Conservation (phyloP, 1,140 invertebrate species). For the Magallana angulata region DNA sequence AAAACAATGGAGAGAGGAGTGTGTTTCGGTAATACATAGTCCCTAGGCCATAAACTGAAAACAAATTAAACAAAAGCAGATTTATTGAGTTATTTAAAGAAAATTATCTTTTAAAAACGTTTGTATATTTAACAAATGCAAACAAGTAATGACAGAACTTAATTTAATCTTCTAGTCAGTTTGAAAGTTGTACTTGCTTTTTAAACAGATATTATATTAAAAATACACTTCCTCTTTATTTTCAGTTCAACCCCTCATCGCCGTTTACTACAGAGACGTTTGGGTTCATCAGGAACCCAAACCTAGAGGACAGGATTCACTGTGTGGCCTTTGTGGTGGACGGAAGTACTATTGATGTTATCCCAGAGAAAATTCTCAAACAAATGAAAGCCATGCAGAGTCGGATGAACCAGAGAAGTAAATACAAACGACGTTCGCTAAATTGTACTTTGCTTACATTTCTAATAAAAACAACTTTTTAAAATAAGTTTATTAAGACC, state of each 20-base stretch:
- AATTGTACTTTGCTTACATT: too few species aligned
- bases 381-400: constrained; percentile 47
- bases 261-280: constrained; percentile 39
- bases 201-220: too few species aligned
- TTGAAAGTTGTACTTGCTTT: too few species aligned
- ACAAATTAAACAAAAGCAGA: neutral
- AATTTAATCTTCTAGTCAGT: too few species aligned
- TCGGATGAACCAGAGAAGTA: constrained; percentile 45
- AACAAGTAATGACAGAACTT: too few species aligned
- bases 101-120: too few species aligned
- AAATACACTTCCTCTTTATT: too few species aligned
- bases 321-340: constrained; percentile 55
- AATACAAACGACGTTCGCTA: too few species aligned
- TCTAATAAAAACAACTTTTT: too few species aligned
- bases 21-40: neutral
- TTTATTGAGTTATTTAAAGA: neutral
- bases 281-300: constrained; percentile 41
- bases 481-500: too few species aligned
- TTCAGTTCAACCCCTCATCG: constrained; percentile 40
- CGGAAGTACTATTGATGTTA: constrained; percentile 50
- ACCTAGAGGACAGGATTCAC: constrained; percentile 46
- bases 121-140: too few species aligned
- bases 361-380: constrained; percentile 51
- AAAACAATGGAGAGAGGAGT: neutral
- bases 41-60: neutral